Evolutionary conservation across 2,113 vertebrate genomes (phyloP).

Genomic region (Elanoides forficatus): DNA sequence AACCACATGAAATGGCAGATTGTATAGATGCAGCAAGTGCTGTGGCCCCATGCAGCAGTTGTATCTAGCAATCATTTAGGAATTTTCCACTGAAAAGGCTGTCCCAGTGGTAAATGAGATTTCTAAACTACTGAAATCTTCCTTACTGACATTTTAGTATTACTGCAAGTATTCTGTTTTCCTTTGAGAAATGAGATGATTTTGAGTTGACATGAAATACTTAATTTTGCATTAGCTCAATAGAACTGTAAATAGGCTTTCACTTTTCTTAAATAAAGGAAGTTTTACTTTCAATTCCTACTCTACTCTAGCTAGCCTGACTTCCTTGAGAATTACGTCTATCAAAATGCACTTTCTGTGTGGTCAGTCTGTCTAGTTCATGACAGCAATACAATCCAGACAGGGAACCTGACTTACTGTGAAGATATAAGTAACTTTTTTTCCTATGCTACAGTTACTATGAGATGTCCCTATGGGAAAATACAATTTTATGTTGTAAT

Average conservation of each 20-base stretch:
- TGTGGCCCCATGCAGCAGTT: background rate
- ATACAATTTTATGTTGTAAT: background rate
- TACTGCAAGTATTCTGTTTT: background rate
- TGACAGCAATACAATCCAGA: background rate
- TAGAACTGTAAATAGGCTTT: background rate
- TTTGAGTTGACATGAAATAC: background rate
- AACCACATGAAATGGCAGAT: background rate
- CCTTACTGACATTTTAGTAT: background rate
- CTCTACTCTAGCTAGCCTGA: background rate
- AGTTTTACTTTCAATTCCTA: background rate
- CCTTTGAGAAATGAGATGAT: background rate
- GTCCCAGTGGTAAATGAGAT: background rate
- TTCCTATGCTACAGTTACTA: background rate
- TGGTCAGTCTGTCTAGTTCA: background rate
- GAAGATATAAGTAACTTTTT: background rate
- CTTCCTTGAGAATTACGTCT: background rate
- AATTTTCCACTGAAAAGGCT: background rate
- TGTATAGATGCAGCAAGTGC: background rate
- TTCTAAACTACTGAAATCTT: background rate
- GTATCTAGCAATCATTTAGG: background rate
- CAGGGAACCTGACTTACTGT: background rate
- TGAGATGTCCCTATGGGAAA: background rate
- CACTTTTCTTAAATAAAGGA: background rate
- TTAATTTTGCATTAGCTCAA: background rate
- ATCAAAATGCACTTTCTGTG: background rate